Percentiles rank a stretch among this genome's conserved stretches.
Evolutionary conservation across 2,113 vertebrate species (phyloP).

Genomic region (Anoplopoma fimbria): DNA sequence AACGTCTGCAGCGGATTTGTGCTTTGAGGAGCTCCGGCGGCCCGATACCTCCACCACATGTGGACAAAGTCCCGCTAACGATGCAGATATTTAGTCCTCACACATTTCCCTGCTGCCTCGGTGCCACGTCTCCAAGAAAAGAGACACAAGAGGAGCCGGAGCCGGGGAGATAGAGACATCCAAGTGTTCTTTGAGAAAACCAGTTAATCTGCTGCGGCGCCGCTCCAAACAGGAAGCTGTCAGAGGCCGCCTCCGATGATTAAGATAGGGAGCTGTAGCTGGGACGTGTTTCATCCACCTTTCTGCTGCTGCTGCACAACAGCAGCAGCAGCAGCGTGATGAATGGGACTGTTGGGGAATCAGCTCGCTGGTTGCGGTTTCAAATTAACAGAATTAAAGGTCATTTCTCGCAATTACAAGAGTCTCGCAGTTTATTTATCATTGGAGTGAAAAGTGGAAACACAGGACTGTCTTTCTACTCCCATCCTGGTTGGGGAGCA

Average conservation of each 20-base stretch:
- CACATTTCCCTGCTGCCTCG: neutral
- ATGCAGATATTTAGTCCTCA: conserved; percentile 25
- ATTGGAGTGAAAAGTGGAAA: neutral
- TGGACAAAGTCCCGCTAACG: conserved; percentile 20
- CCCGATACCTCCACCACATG: conserved; percentile 25
- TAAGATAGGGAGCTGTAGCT: conserved; percentile 29
- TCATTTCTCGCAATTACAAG: neutral
- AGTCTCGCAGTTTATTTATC: neutral
- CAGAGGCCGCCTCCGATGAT: conserved; percentile 38
- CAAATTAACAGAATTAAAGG: neutral
- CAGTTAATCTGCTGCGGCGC: conserved; percentile 7
- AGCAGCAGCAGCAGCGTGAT: neutral
- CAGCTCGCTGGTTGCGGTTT: neutral
- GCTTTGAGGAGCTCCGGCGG: conserved; percentile 25
- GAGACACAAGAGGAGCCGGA: neutral
- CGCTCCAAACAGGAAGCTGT: conserved; percentile 38
- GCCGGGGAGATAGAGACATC: conserved; percentile 36
- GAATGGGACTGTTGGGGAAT: neutral
- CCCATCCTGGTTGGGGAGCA: neutral
- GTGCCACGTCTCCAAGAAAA: neutral
- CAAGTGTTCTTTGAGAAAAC: conserved; percentile 22
- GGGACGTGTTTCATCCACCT: conserved; percentile 16
- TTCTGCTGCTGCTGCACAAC: conserved; percentile 2
- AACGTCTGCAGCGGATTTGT: neutral
- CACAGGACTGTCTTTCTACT: neutral